phyloP scores from a whole-genome alignment of 2,797 vertebrate genomes.

The Rallus crepitans region DNA sequence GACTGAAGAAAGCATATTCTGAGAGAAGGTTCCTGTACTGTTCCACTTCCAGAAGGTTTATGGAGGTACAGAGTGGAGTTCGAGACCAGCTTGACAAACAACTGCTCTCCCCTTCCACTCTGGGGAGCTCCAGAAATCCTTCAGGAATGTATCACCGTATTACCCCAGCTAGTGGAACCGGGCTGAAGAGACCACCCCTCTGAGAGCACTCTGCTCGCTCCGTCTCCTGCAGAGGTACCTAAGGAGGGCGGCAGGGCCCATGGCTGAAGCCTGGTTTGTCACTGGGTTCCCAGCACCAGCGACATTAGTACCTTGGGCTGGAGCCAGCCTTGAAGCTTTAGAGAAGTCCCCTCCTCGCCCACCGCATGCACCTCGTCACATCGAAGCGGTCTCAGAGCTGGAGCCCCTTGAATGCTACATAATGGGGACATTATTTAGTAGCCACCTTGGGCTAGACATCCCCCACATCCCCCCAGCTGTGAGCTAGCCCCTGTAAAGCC shows the following conservation, averaged over 20 bases:
- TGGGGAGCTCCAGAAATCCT: not conserved
- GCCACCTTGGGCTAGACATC: not conserved
- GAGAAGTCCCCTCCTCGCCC: not conserved
- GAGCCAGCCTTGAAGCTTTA: not conserved
- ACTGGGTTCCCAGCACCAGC: not conserved
- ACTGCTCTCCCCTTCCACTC: not conserved
- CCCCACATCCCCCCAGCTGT: not conserved
- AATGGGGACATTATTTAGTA: not conserved
- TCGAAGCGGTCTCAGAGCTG: not conserved
- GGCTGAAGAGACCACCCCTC: not conserved
- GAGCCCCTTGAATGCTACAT: not conserved
- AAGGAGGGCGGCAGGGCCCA: not conserved
- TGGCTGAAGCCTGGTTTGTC: not conserved
- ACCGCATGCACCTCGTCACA: not conserved
- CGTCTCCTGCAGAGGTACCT: not conserved
- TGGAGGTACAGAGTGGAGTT: not conserved
- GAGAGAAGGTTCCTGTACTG: not conserved
- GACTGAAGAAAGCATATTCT: slow-evolving; percentile 49
- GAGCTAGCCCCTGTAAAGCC: not conserved
- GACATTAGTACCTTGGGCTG: not conserved
- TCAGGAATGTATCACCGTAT: not conserved
- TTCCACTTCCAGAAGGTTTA: not conserved
- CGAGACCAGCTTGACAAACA: not conserved
- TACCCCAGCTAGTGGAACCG: not conserved
- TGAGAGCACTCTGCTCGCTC: fast-evolving